phyloP scores from a whole-genome alignment of 2,888 invertebrate species.

The Mesoligia furuncula region DNA sequence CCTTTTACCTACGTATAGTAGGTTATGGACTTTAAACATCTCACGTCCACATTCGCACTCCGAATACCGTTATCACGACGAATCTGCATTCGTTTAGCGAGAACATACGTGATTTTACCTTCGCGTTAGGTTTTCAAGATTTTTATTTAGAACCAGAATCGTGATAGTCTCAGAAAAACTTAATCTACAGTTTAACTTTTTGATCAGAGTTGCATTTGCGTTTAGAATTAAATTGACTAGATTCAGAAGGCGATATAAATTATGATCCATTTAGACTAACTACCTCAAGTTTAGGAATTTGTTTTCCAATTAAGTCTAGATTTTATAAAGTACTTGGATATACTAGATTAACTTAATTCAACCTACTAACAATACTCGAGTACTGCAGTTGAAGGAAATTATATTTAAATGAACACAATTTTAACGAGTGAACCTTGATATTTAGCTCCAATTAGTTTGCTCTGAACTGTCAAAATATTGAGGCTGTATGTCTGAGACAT shows the following conservation, averaged over 20 bases:
- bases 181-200: slow-evolving; percentile 1
- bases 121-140: slow-evolving; percentile 57
- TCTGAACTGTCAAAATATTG: slow-evolving; percentile 64
- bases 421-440: slow-evolving; percentile 70
- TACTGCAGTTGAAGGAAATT: slow-evolving; percentile 55
- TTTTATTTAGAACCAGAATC: slow-evolving; percentile 29
- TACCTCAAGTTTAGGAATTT: slow-evolving; percentile 16
- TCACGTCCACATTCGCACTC: slow-evolving; percentile 78
- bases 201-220: background rate
- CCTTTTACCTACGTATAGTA: slow-evolving; percentile 59
- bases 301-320: slow-evolving; percentile 22
- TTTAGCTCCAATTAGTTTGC: slow-evolving; percentile 69
- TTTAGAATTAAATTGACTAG: slow-evolving; percentile 1
- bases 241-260: slow-evolving; percentile 31
- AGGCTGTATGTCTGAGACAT: slow-evolving; percentile 64
- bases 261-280: slow-evolving; percentile 17
- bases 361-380: slow-evolving; percentile 25
- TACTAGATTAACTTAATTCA: slow-evolving; percentile 19
- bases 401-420: slow-evolving; percentile 64
- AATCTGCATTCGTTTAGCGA: slow-evolving; percentile 75
- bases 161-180: slow-evolving; percentile 15
- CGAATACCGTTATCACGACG: slow-evolving; percentile 77
- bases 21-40: slow-evolving; percentile 72
- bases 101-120: slow-evolving; percentile 71
- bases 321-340: background rate